These are phyloP conservation scores for Oncorhynchus nerka DNA, from an alignment of 2,113 vertebrate species.

Conservation along the genomic window DNA sequence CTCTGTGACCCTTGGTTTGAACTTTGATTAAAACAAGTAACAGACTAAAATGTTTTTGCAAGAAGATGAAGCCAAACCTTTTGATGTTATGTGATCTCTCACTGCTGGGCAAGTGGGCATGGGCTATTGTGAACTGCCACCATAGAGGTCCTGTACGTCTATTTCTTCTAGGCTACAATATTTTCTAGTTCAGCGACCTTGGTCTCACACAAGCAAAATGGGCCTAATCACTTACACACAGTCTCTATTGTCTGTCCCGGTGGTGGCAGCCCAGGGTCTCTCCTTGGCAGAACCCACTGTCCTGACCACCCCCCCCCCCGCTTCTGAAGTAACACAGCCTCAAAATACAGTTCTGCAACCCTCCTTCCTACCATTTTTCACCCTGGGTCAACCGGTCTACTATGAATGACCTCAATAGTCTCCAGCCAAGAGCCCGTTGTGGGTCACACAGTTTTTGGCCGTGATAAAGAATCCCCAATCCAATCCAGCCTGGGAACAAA, in stretches of 20 bases:
- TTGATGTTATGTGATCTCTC: too few relatives aligned
- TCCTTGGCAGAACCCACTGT: not conserved
- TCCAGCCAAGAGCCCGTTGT: too few relatives aligned
- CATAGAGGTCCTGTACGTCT: too few relatives aligned
- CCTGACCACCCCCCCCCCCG: not conserved
- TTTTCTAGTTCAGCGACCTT: not conserved
- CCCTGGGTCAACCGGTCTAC: too few relatives aligned
- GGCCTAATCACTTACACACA: not conserved
- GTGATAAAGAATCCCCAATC: conserved; percentile 29
- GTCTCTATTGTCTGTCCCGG: not conserved
- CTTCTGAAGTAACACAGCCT: not conserved
- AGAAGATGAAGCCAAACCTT: too few relatives aligned
- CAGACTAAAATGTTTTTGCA: not conserved
- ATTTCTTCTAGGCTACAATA: too few relatives aligned
- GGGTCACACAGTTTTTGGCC: not conserved
- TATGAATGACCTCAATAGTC: too few relatives aligned
- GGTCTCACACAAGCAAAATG: not conserved
- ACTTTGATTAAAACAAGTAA: not conserved
- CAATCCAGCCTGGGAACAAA: conserved; percentile 1
- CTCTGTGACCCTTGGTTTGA: not conserved
- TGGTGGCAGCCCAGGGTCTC: not conserved
- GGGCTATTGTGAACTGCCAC: too few relatives aligned
- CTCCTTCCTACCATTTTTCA: not conserved
- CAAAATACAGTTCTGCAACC: not conserved
- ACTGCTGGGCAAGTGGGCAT: too few relatives aligned